Evolutionary conservation across 2,888 invertebrate genomes (phyloP), one percentile per base, ranked within the genome.

Genomic region (Eupelmus urozonus): DNA sequence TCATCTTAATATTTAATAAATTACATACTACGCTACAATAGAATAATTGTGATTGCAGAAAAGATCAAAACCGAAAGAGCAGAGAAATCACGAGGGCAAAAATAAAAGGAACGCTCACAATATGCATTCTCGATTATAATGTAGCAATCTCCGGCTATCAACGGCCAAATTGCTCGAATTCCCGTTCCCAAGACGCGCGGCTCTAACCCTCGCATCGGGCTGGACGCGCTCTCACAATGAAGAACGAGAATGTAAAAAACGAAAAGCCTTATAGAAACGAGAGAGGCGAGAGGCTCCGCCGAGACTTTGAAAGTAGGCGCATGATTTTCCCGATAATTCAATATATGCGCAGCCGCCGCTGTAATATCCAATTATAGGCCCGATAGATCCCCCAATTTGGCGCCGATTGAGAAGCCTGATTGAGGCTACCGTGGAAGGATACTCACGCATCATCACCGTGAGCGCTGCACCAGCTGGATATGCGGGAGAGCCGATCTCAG

Each of bases 281-380:
- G 13, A 57, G 59, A 45, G 27, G 29, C 20, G 20, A 55, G 40
- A 59, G 23, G 27, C 23, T 40, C 57, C 20, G 60, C 42, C 25
- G 11, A 20, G n/a, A n/a, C n/a, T n/a, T n/a, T n/a, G n/a, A 74
- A 66, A 74, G 70, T 60, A 76, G 79, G 23, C 45, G 69, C 76
- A 76, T 81, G 80, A 84, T 82, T 82, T 83, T 85, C 81, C 84
- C 81, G 79, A 82, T 85, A 83, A 87, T 85, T 85, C 84, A 83
- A 85, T 85, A n/a, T n/a, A 82, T 82, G 80, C 82, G 80, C 80
- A 76, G 83, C 23, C n/a, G 7, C 40, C 34, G n/a, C 23, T 81
- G 83, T 85, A 87, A 88, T 88, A 87, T 85, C 86, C 87, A 86
- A 88, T 87, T 87, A 85, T n/a, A 62, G 82, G 80, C 78, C 82